These are phyloP conservation scores for Orthosia incerta DNA, from an alignment of 2,888 invertebrate genomes.

Conservation along the genomic window DNA sequence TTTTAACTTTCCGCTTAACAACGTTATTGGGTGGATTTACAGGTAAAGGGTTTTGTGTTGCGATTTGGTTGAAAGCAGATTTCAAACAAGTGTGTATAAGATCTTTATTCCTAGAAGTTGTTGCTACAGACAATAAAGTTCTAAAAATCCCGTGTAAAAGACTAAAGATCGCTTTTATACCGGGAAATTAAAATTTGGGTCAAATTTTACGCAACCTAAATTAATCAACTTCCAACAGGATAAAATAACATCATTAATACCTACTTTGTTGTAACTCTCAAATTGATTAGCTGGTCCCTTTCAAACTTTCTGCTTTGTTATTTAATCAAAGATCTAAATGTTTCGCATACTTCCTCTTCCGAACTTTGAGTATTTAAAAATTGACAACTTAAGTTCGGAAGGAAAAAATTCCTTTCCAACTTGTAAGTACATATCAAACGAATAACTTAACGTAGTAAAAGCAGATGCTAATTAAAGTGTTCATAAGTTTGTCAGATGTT, in stretches of 20 bases:
- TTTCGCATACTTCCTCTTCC: slow-evolving; percentile 65
- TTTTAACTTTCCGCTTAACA: slow-evolving; percentile 77
- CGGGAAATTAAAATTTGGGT: not conserved
- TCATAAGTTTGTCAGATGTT: slow-evolving; percentile 78
- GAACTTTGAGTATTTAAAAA: slow-evolving; percentile 67
- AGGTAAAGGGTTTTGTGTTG: slow-evolving; percentile 34
- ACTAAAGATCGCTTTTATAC: slow-evolving; percentile 5
- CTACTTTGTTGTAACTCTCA: slow-evolving; percentile 61
- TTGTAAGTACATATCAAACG: slow-evolving; percentile 53
- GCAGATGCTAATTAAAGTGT: slow-evolving; percentile 84
- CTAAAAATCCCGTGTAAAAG: not conserved
- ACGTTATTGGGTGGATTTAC: slow-evolving; percentile 68
- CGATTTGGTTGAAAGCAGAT: not conserved
- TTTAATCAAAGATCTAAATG: slow-evolving; percentile 72
- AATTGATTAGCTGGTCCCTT: slow-evolving; percentile 65
- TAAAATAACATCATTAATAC: slow-evolving; percentile 62
- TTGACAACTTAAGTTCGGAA: slow-evolving; percentile 44
- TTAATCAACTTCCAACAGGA: slow-evolving; percentile 58
- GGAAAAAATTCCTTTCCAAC: slow-evolving; percentile 38
- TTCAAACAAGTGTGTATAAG: not conserved
- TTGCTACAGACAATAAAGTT: not conserved
- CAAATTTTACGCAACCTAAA: slow-evolving; percentile 48
- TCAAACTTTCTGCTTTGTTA: slow-evolving; percentile 63
- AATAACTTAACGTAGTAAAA: slow-evolving; percentile 41
- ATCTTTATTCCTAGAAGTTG: not conserved